Percentiles rank a stretch among this genome's conserved stretches.
phyloP scores from a whole-genome alignment of 1,140 invertebrate species.

The Sitophilus oryzae region DNA sequence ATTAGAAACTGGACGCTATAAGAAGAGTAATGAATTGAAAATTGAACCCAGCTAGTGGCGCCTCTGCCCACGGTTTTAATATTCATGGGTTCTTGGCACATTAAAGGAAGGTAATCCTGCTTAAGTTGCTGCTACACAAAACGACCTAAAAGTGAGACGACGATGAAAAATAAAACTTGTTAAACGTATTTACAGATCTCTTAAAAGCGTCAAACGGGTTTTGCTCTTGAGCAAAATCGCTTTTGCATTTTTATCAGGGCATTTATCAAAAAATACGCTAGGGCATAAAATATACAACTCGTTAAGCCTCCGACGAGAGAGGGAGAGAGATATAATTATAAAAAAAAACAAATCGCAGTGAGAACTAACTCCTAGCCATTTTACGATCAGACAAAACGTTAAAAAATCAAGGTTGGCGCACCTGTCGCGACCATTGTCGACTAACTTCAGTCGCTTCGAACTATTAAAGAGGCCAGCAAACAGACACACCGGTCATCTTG shows the following conservation, averaged over 20 bases:
- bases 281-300: slow-evolving; percentile 9
- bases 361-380: slow-evolving; percentile 5
- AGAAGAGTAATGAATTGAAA: no score
- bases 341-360: background rate
- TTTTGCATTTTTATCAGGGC: slow-evolving; percentile 9
- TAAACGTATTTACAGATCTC: slow-evolving; percentile 14
- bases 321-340: slow-evolving; percentile 14
- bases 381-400: slow-evolving; percentile 12
- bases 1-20: no score
- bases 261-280: slow-evolving; percentile 16
- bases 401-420: slow-evolving; percentile 14
- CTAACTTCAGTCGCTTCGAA: slow-evolving; percentile 1
- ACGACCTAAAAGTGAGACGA: slow-evolving; percentile 7
- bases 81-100: slow-evolving; percentile 9
- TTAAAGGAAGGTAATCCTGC: slow-evolving; percentile 11
- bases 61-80: background rate
- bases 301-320: slow-evolving; percentile 2
- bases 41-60: no score
- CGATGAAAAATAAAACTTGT: slow-evolving; percentile 8
- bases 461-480: slow-evolving; percentile 16
- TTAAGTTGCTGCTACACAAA: slow-evolving; percentile 10
- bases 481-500: slow-evolving; percentile 6
- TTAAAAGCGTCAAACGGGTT: slow-evolving; percentile 13
- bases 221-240: slow-evolving; percentile 7
- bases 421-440: slow-evolving; percentile 14